Percentiles rank a stretch among this genome's conserved stretches.
Conservation (phyloP, 2,797 vertebrate genomes). For the Aplochiton taeniatus region DNA sequence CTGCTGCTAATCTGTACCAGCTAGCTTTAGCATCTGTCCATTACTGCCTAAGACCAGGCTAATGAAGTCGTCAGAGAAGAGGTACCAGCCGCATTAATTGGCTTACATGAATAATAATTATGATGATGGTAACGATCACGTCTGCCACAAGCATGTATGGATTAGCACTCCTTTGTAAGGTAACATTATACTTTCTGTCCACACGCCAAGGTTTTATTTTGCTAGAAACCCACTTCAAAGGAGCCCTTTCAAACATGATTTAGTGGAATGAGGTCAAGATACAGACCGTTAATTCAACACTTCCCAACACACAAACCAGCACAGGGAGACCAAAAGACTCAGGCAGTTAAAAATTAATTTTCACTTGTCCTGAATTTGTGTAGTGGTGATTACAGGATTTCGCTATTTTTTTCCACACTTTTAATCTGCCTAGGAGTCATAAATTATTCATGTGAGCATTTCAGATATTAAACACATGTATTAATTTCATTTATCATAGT, state of each 20-base stretch:
- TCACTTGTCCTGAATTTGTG: constrained; percentile 80
- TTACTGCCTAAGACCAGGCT: constrained; percentile 48
- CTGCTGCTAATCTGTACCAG: constrained; percentile 14
- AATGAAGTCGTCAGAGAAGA: constrained; percentile 66
- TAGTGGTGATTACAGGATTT: constrained; percentile 73
- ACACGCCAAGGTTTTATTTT: constrained; percentile 64
- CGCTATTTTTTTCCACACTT: constrained; percentile 54
- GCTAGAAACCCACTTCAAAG: constrained; percentile 72
- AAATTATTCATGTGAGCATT: constrained; percentile 75
- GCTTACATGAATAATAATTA: constrained; percentile 76
- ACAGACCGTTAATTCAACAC: constrained; percentile 69
- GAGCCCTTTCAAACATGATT: constrained; percentile 57
- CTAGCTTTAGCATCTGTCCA: constrained; percentile 49
- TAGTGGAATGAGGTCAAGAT: constrained; percentile 74
- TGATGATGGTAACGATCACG: constrained; percentile 62
- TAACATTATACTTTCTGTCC: constrained; percentile 57
- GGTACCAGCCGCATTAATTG: constrained; percentile 64
- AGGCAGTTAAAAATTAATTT: constrained; percentile 78
- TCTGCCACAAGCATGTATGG: constrained; percentile 58
- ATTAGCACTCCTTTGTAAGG: constrained; percentile 66
- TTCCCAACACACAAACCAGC: constrained; percentile 63
- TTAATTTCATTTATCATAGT: constrained; percentile 80
- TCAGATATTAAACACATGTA: constrained; percentile 79
- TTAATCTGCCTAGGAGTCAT: constrained; percentile 72
- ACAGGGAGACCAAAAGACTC: constrained; percentile 65